Evolutionary conservation across 2,888 invertebrate species (phyloP), one percentile per base, ranked within the genome.

Genomic region (Mythimna vitellina): DNA sequence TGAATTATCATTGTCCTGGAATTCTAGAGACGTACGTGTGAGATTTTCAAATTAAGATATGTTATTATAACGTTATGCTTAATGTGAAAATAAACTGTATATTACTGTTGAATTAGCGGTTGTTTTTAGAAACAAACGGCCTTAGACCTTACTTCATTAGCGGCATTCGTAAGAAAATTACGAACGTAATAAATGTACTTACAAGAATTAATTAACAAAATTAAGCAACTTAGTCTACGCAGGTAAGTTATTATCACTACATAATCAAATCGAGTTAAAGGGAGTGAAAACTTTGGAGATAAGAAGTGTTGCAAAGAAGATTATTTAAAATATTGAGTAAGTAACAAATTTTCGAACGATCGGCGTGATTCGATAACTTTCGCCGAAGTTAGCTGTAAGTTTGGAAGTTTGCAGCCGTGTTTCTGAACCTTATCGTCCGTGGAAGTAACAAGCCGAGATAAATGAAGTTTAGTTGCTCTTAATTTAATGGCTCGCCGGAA

Each of bases 381-480:
- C 88, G 78, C 83, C 86, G 74, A 94, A 95, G 93, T 94, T 94
- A 85, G 89, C 88, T 85, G 89, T 88, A 91, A 94, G 91, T 94
- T 93, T 82, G 61, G 76, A 92, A 94, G 91, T 94, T 94, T 88
- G 88, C 90, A 90, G 89, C 90, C 93, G 91, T 94, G 94, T 93
- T 93, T 92, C 93, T 90, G 90, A 91, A 92, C 93, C 93, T 95
- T 95, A 95, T 95, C 95, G 92, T 90, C 92, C 89, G 91, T 92
- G 88, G 92, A 93, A 94, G 95, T 94, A 95, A 94, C 95, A 95
- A 93, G 93, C 93, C 89, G 93, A 95, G 95, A 95, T 96, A 95
- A 96, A 95, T 95, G 93, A 95, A 95, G 93, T 95, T 95, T 92
- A 93, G 92, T 94, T 93, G 93, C 94, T 94, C 94, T 93, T 95